Evolutionary conservation across 2,888 invertebrate genomes (phyloP).

Genomic region (Eumerus sabulonum): DNA sequence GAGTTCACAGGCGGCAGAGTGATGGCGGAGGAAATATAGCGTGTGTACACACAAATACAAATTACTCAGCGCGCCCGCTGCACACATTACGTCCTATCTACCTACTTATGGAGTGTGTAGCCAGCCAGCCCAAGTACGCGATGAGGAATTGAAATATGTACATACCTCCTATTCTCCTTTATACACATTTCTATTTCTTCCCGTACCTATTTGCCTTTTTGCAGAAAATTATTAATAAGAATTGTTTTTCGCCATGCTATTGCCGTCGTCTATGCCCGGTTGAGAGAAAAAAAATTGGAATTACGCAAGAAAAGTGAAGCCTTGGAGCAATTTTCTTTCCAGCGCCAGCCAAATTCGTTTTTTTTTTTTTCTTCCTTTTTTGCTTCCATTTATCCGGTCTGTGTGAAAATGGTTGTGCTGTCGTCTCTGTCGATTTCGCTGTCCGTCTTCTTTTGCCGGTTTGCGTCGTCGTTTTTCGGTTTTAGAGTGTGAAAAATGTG

Average conservation of each 20-base stretch:
- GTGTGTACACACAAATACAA: conserved; percentile 53
- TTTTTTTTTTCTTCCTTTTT: background rate
- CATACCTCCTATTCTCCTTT: background rate
- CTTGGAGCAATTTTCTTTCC: background rate
- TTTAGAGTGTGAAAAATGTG: conserved; percentile 55
- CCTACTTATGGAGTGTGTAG: no score
- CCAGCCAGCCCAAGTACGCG: background rate
- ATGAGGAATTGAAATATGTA: conserved; percentile 1
- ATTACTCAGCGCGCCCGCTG: conserved; percentile 34
- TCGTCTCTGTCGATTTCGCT: conserved; percentile 45
- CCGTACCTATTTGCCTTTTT: background rate
- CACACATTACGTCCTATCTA: no score
- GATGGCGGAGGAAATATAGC: conserved; percentile 38
- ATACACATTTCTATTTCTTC: conserved; percentile 3
- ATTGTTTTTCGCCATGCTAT: no score
- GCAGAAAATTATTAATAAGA: no score
- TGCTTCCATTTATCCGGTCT: conserved; percentile 45
- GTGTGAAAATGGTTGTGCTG: background rate
- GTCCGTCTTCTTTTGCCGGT: conserved; percentile 46
- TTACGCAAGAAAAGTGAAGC: background rate
- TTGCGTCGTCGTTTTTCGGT: conserved; percentile 35
- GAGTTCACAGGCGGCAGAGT: no score
- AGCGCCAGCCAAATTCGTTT: background rate
- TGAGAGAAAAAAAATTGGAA: background rate
- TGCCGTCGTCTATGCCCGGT: background rate